Conservation (phyloP, 2,888 invertebrate species). For the Tinea semifulvella region DNA sequence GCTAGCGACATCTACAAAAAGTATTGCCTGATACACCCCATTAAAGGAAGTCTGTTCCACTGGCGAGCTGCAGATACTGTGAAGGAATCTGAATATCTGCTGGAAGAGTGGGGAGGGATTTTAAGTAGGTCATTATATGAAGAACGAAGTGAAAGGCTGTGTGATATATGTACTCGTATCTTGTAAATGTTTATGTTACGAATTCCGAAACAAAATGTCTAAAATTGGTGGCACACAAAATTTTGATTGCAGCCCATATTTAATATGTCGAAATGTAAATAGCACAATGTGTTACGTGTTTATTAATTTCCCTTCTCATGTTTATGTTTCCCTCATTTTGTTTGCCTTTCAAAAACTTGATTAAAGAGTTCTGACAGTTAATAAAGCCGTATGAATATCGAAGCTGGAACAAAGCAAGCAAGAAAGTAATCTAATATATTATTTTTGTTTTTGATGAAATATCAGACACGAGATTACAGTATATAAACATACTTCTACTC, state of each 20-base stretch:
- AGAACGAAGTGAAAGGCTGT: too few relatives aligned
- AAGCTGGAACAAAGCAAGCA: background rate
- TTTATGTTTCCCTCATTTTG: conserved; percentile 11
- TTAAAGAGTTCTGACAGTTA: conserved; percentile 5
- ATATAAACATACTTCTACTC: background rate
- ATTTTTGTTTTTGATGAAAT: background rate
- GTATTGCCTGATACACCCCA: too few relatives aligned
- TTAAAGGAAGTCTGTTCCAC: too few relatives aligned
- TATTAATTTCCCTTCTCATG: conserved; percentile 11
- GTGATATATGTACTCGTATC: background rate
- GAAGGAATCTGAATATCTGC: too few relatives aligned
- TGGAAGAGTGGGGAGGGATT: too few relatives aligned
- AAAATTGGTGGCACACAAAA: background rate
- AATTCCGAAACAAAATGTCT: background rate
- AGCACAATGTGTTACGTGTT: conserved; percentile 5
- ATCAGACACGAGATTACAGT: background rate
- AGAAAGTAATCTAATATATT: background rate
- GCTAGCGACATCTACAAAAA: too few relatives aligned
- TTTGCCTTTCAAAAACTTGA: conserved; percentile 5
- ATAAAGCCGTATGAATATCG: conserved; percentile 4
- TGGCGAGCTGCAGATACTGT: too few relatives aligned
- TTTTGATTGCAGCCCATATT: conserved; percentile 2
- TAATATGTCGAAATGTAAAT: conserved; percentile 4
- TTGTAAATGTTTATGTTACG: background rate
- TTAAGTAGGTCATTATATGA: too few relatives aligned